Evolutionary conservation across 1,140 invertebrate species (phyloP).

Genomic region (Pseudomyrmex cubaensis): DNA sequence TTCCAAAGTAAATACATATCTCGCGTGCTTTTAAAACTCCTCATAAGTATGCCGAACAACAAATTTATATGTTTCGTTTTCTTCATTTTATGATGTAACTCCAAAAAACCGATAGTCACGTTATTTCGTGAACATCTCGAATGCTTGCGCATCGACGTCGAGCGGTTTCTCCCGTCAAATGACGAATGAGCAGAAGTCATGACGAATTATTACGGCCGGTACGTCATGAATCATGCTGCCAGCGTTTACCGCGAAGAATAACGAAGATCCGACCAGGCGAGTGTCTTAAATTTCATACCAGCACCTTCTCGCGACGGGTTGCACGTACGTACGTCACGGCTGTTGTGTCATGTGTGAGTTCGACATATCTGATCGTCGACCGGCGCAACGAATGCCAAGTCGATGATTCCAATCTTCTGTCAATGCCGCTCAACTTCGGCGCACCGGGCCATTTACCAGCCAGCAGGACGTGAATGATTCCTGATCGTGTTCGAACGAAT

Average conservation of each 20-base stretch:
- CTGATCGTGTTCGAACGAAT: constrained; percentile 60
- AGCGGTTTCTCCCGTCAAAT: constrained; percentile 64
- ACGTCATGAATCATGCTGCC: constrained; percentile 73
- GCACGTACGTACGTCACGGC: constrained; percentile 43
- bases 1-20: not conserved
- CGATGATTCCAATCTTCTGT: constrained; percentile 76
- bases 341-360: constrained; percentile 64
- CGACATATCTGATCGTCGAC: constrained; percentile 71
- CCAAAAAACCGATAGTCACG: constrained; percentile 46
- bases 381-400: constrained; percentile 61
- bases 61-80: constrained; percentile 2
- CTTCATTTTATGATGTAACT: constrained; percentile 21
- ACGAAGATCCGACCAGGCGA: constrained; percentile 66
- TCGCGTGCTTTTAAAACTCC: not conserved
- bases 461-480: constrained; percentile 61
- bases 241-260: constrained; percentile 66
- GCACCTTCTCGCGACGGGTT: constrained; percentile 60
- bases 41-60: not conserved
- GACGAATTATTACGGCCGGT: constrained; percentile 73
- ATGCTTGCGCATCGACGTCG: constrained; percentile 61
- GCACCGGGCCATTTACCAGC: constrained; percentile 67
- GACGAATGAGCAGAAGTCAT: constrained; percentile 74
- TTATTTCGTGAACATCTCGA: constrained; percentile 51
- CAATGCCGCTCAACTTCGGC: constrained; percentile 70
- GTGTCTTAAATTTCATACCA: constrained; percentile 76